Conservation (phyloP, 2,113 vertebrate genomes). For the Guaruba guarouba region DNA sequence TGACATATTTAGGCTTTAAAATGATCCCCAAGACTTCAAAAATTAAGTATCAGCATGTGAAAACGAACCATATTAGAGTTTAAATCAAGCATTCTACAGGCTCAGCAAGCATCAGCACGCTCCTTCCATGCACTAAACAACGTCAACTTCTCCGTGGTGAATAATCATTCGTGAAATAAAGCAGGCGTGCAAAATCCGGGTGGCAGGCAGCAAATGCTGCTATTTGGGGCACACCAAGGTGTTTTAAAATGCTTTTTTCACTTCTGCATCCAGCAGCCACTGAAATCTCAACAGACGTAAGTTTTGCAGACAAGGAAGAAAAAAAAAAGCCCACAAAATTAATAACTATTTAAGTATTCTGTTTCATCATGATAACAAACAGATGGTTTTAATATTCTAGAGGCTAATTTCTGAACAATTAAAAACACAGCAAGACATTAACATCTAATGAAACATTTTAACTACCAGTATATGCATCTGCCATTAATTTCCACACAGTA, state of each 20-base stretch:
- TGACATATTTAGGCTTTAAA: conserved; percentile 55
- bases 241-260: conserved; percentile 63
- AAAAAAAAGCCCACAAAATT: conserved; percentile 78
- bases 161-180: conserved; percentile 64
- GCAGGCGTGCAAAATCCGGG: conserved; percentile 51
- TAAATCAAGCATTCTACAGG: conserved; percentile 63
- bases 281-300: conserved; percentile 76
- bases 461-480: conserved; percentile 94
- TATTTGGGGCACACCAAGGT: conserved; percentile 58
- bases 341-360: conserved; percentile 87
- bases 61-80: conserved; percentile 40
- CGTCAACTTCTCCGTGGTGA: conserved; percentile 31
- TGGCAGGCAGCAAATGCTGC: conserved; percentile 38
- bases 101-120: conserved; percentile 60
- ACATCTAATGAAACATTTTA: conserved; percentile 98
- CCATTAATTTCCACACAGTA: conserved; percentile 93
- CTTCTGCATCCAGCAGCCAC: conserved; percentile 56
- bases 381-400: conserved; percentile 98
- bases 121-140: conserved; percentile 24
- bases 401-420: conserved; percentile 98
- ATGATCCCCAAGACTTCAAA: conserved; percentile 61
- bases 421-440: conserved; percentile 98
- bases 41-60: conserved; percentile 44
- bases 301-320: conserved; percentile 74
- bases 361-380: conserved; percentile 92